phyloP scores from a whole-genome alignment of 2,797 vertebrate genomes.

The Alcedo quadribrachys region DNA sequence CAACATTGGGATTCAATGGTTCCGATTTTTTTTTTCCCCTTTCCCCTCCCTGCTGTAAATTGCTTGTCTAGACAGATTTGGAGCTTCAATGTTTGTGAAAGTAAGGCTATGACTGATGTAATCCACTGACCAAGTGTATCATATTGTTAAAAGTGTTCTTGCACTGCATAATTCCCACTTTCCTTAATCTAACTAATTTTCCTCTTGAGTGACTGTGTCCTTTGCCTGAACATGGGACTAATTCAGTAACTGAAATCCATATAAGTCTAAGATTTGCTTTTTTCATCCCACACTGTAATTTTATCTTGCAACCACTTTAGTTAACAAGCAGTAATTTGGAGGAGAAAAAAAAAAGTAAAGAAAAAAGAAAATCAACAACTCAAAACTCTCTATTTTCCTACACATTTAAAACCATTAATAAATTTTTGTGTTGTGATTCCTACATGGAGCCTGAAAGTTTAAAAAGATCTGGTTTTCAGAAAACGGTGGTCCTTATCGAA shows the following conservation, averaged over 20 bases:
- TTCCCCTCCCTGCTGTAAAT: neutral
- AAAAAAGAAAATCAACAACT: too few relatives aligned
- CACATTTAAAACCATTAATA: neutral
- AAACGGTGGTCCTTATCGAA: neutral
- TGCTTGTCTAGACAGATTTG: constrained; percentile 46
- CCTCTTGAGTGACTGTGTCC: neutral
- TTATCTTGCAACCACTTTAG: neutral
- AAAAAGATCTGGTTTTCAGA: neutral
- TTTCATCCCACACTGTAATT: neutral
- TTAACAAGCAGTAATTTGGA: neutral
- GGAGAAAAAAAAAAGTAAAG: neutral
- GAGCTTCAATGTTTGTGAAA: neutral
- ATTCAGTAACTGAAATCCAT: neutral
- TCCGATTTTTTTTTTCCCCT: neutral
- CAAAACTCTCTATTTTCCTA: neutral
- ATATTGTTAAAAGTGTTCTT: neutral
- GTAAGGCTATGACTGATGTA: neutral
- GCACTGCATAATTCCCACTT: neutral
- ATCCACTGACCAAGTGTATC: neutral
- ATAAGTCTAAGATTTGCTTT: neutral
- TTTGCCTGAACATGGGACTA: neutral
- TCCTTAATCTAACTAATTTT: neutral
- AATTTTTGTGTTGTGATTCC: neutral
- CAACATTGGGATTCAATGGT: neutral
- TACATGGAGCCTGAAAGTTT: neutral